A percentile compares a stretch with the other conserved stretches of the same genome.
Evolutionary conservation across 2,113 vertebrate genomes (phyloP).

Genomic region (Pelecanus crispus): DNA sequence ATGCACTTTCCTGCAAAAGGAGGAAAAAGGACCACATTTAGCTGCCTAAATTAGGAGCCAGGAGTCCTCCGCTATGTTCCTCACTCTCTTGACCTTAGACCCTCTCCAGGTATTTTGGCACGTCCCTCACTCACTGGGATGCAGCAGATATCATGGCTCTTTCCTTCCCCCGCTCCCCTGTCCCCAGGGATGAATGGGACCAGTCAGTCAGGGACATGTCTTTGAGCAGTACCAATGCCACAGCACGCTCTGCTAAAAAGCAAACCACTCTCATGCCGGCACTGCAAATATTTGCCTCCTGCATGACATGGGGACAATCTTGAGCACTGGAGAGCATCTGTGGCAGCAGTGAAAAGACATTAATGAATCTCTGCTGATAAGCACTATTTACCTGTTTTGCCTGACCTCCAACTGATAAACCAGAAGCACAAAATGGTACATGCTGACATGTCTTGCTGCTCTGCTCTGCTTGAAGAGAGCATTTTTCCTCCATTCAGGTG

Average conservation of each 20-base stretch:
- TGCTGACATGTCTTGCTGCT: background rate
- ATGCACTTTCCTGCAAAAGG: background rate
- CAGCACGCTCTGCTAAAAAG: background rate
- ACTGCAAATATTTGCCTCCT: background rate
- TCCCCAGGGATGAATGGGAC: accelerated
- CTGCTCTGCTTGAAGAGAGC: background rate
- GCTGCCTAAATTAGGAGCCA: background rate
- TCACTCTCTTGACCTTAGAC: background rate
- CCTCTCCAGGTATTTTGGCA: background rate
- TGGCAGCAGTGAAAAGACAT: background rate
- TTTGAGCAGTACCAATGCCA: background rate
- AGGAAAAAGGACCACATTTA: background rate
- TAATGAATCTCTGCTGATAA: background rate
- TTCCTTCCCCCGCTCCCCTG: background rate
- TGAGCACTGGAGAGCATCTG: background rate
- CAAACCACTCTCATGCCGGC: background rate
- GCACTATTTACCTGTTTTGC: background rate
- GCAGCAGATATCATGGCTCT: background rate
- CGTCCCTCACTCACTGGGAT: accelerated
- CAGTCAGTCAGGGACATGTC: accelerated
- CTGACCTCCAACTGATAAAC: background rate
- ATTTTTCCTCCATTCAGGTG: background rate
- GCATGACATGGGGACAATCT: accelerated
- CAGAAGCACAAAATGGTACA: background rate
- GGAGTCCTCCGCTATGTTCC: background rate